phyloP scores from a whole-genome alignment of 2,113 vertebrate species.

The Aspiorhynchus laticeps region DNA sequence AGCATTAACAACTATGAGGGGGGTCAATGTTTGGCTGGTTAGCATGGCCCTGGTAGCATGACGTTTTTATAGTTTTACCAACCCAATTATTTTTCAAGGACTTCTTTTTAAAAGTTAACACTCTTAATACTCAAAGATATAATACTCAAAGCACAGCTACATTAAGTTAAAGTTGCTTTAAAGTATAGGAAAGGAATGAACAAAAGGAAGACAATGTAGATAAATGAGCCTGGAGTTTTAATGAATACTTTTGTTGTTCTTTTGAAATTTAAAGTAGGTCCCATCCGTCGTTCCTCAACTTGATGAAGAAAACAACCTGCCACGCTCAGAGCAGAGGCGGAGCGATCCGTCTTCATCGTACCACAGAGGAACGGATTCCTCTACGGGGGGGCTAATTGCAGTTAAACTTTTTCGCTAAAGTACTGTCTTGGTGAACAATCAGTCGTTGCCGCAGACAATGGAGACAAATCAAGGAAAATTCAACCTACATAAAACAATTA shows the following conservation, averaged over 20 bases:
- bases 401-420: slow-evolving; percentile 33
- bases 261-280: slow-evolving; percentile 54
- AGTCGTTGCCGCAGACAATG: neutral
- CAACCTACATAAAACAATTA: too few species aligned
- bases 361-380: slow-evolving; percentile 36
- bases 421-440: neutral
- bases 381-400: slow-evolving; percentile 51
- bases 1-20: too few species aligned
- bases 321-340: neutral
- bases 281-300: slow-evolving; percentile 41
- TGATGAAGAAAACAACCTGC: slow-evolving; percentile 45
- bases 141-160: neutral
- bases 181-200: neutral
- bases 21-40: too few species aligned
- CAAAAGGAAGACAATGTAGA: slow-evolving; percentile 9
- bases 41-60: neutral
- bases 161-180: neutral
- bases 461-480: slow-evolving; percentile 20
- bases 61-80: neutral
- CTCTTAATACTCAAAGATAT: neutral
- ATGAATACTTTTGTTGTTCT: slow-evolving; percentile 54
- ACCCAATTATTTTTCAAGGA: neutral
- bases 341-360: slow-evolving; percentile 41
- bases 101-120: neutral
- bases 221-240: slow-evolving; percentile 37